Base-by-base conservation (phyloP, 2,888 invertebrate genomes). In the Campoplex nolae region DNA sequence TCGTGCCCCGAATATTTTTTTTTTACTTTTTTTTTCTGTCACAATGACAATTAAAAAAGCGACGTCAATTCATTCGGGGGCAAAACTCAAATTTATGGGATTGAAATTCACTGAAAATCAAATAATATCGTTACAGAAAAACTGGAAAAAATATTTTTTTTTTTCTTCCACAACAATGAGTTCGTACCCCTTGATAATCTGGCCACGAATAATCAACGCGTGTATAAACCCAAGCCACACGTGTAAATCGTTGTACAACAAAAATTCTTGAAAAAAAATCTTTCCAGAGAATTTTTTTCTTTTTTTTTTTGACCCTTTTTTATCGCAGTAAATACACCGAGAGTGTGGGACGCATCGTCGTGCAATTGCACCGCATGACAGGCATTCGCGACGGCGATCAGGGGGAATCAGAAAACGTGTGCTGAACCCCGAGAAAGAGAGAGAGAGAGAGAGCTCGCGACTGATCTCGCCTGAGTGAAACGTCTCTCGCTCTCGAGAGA, bases 291-390 rank as follows among this genome's bases (percentile, higher is more conserved):
- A 75, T 74, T 58, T 71, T 76, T 67, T n/a, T 67, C 0, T 23
- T 23, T 23, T 23, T 23, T 23, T 23, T 23, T 23, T 23, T 23
- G 23, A 23, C 67, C 77, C 77, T 82, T 77, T 77, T 82, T 85
- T 77, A 58, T 28, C 56, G 85, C 67, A 58, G 38, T 48, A 23
- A 76, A 76, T 35, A 38, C 73, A 77, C 54, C 81, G 56, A 71
- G 81, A 77, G 84, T 84, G 84, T 84, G 84, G 84, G 84, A 80
- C 70, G 80, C 75, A 70, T 80, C 84, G 80, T 80, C 84, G 80
- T 45, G 80, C 51, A 65, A 23, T 76, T 73, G 76, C 67, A 42
- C 62, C 48, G 76, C 77, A 81, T 77, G 51, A 77, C 75, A 62
- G 71, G 77, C 42, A 71, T 77, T 71, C 75, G 68, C 56, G 81